Base-by-base conservation (phyloP, 2,888 invertebrate genomes). In the Andrena minutula region DNA sequence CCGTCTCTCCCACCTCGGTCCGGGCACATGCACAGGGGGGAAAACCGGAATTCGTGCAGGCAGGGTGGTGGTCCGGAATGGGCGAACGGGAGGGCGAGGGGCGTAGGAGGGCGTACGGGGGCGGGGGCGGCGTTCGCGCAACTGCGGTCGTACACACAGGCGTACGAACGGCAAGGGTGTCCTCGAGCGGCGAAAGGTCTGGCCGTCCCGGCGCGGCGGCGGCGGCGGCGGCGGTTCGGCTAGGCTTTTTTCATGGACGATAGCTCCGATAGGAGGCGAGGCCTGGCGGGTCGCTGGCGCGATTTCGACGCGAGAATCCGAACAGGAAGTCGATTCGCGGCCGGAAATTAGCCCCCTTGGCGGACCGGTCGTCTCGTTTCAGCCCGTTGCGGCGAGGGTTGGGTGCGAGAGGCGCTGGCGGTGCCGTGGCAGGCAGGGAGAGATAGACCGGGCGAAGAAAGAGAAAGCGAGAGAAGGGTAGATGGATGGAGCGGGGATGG, bases 151-250 rank as follows among this genome's bases (percentile, higher is more conserved):
- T 84, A 80, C 81, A 79, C 79, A 80, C 80, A 86, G 16, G 60
- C 49, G 30, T 41, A 47, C 63, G 72, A 81, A 63, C 76, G 84
- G 95, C 56, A 95, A 89, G 91, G 90, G 83, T 94, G 83, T 84
- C 75, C 68, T 82, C 74, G 86, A 32, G 20, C 95, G 95, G 93
- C 96, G 78, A 96, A 87, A 96, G 94, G 87, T 80, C 84, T 82
- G 79, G 23, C 63, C 20, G 74, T 82, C 82, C 41, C 41, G 41
- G 41, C 41, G 41, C 32, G 32, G 32, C 32, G 32, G 32, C 32
- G 8, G 32, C 7, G 84, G 83, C 41, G 41, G 41, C 12, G 84
- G 83, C 79, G 86, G 69, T 71, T 82, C 82, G 23, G 60, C 73
- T 65, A 58, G 68, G 83, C 74, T 80, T 73, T 80, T 82, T 86